These are phyloP conservation scores for Coelogynopora nodosa DNA, from an alignment of 2,888 invertebrate genomes.

Conservation along the genomic window DNA sequence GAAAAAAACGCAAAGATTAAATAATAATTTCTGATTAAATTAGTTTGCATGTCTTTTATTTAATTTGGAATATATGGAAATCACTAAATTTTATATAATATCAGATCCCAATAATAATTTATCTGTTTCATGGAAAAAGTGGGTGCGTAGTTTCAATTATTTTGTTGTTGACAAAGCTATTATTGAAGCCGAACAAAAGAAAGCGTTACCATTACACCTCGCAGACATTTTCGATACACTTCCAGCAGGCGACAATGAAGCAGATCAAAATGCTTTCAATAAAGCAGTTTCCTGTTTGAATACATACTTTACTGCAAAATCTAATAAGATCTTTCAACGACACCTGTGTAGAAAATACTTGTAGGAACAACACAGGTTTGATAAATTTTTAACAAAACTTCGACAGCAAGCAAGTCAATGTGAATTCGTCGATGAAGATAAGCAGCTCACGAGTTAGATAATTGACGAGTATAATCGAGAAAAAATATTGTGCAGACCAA, in stretches of 20 bases:
- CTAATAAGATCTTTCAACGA: not conserved
- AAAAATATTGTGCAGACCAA: too few species aligned
- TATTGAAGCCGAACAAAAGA: not conserved
- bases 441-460: not conserved
- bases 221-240: not conserved
- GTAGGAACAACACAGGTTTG: not conserved
- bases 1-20: too few species aligned
- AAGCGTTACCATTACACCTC: not conserved
- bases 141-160: not conserved
- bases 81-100: not conserved
- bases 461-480: too few species aligned
- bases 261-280: too few species aligned
- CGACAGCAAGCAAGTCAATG: not conserved
- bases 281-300: not conserved
- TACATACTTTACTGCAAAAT: not conserved
- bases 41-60: too few species aligned
- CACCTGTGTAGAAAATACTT: not conserved
- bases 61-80: not conserved
- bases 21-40: too few species aligned
- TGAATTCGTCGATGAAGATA: not conserved
- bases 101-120: not conserved
- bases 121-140: not conserved
- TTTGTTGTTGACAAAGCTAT: not conserved
- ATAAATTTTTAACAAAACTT: not conserved
- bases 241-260: not conserved